phyloP scores from a whole-genome alignment of 2,888 invertebrate species.

The Scaeva pyrastri region DNA sequence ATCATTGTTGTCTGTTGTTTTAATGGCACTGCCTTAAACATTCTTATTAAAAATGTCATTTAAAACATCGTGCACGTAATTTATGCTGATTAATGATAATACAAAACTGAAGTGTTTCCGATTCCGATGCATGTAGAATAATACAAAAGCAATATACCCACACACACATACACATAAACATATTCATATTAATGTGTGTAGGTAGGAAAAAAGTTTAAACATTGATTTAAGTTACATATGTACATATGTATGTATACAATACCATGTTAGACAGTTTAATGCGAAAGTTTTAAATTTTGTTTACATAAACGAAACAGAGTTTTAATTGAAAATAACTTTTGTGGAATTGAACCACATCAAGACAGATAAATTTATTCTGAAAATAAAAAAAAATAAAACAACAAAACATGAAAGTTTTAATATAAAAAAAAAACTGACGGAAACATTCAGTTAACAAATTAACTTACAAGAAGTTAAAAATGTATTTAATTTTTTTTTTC shows the following conservation, averaged over 20 bases:
- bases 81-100: constrained; percentile 57
- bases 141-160: not conserved
- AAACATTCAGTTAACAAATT: too few species aligned
- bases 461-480: too few species aligned
- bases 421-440: too few species aligned
- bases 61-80: constrained; percentile 31
- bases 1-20: constrained; percentile 29
- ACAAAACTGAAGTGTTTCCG: constrained; percentile 18
- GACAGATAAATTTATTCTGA: too few species aligned
- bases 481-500: too few species aligned
- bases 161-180: not conserved
- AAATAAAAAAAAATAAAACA: too few species aligned
- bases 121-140: not conserved
- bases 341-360: too few species aligned
- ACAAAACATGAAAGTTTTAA: too few species aligned
- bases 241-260: too few species aligned
- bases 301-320: too few species aligned
- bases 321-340: too few species aligned
- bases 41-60: constrained; percentile 65
- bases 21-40: constrained; percentile 52
- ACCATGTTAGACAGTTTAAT: not conserved
- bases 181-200: too few species aligned
- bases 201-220: not conserved
- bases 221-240: not conserved
- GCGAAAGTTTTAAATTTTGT: not conserved